phyloP scores from a whole-genome alignment of 2,888 invertebrate genomes.

The Lithodes maja region DNA sequence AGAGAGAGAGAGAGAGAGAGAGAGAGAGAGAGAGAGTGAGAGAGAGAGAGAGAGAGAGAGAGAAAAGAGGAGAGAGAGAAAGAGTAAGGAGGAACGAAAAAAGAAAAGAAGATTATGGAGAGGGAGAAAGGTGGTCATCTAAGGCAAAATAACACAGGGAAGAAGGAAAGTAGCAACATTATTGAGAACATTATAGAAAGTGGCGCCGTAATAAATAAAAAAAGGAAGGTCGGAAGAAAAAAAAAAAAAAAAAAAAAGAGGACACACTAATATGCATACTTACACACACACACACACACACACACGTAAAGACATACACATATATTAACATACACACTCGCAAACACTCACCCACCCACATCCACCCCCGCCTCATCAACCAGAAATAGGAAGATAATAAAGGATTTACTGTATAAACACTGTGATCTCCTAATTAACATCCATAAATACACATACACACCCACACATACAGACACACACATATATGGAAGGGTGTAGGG shows the following conservation, averaged over 20 bases:
- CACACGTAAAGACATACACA: not conserved
- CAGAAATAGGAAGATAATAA: not conserved
- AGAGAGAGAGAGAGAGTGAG: not conserved
- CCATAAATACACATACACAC: not conserved
- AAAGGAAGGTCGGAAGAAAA: not conserved
- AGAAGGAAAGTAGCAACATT: too few relatives aligned
- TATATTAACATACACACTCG: not conserved
- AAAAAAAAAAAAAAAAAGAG: not conserved
- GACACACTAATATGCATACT: not conserved
- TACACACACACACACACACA: conserved; percentile 7
- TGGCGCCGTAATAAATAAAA: too few relatives aligned
- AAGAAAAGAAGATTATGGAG: not conserved
- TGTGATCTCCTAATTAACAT: not conserved
- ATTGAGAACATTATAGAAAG: too few relatives aligned
- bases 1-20: too few relatives aligned
- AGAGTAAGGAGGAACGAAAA: not conserved
- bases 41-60: too few relatives aligned
- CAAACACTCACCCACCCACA: not conserved
- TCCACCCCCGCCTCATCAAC: not conserved
- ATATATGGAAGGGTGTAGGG: not conserved
- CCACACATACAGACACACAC: not conserved
- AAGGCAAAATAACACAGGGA: too few relatives aligned
- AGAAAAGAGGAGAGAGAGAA: not conserved
- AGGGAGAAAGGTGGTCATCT: not conserved
- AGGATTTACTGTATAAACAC: not conserved